These are phyloP conservation scores for Antheraea pernyi DNA, from an alignment of 1,140 invertebrate genomes.

Conservation along the genomic window DNA sequence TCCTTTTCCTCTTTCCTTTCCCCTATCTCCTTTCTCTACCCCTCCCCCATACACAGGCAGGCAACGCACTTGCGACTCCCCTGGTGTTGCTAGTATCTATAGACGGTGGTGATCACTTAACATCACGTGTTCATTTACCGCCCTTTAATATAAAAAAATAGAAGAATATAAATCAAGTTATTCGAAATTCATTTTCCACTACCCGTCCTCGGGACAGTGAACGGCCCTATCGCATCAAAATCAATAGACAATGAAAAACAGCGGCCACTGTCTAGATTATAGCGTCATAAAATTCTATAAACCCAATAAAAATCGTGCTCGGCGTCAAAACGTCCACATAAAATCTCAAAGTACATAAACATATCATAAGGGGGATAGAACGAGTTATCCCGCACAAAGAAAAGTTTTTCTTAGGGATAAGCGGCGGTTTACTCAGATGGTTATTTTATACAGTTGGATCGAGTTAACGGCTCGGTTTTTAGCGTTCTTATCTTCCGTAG, in stretches of 20 bases:
- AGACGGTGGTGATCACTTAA: no score
- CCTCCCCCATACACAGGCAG: no score
- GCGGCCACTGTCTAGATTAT: constrained; percentile 66
- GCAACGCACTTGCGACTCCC: no score
- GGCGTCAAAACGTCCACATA: constrained; percentile 76
- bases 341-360: constrained; percentile 79
- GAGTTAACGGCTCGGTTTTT: constrained; percentile 66
- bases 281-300: constrained; percentile 77
- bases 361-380: constrained; percentile 76
- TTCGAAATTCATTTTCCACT: constrained; percentile 25
- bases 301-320: constrained; percentile 77
- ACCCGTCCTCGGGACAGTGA: constrained; percentile 30
- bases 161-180: not conserved
- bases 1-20: no score
- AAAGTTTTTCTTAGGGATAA: constrained; percentile 71
- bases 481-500: constrained; percentile 39
- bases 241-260: constrained; percentile 75
- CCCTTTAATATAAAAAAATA: no score
- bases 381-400: constrained; percentile 73
- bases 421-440: constrained; percentile 69
- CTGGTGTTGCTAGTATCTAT: no score
- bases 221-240: constrained; percentile 44
- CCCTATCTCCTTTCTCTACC: no score
- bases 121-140: no score
- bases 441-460: constrained; percentile 75